Evolutionary conservation across 2,888 invertebrate genomes (phyloP).

Genomic region (Camponotus fellah): DNA sequence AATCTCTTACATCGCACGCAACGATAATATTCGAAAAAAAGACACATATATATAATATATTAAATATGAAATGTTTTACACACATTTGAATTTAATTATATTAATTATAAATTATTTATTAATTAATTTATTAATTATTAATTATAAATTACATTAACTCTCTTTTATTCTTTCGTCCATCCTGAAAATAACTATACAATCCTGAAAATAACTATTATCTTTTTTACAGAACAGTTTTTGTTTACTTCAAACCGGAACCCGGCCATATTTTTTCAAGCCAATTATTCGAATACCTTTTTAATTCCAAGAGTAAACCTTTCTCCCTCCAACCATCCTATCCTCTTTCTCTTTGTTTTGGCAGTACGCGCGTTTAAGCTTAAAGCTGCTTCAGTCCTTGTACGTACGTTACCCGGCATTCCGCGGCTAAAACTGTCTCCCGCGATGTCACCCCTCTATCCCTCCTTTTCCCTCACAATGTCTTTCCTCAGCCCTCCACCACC

Average conservation of each 20-base stretch:
- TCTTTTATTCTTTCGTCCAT: not conserved
- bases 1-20: not conserved
- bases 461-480: constrained; percentile 42
- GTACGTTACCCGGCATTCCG: constrained; percentile 79
- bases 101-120: too few species aligned
- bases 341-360: constrained; percentile 63
- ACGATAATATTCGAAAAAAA: too few species aligned
- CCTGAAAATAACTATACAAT: constrained; percentile 11
- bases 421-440: constrained; percentile 81
- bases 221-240: not conserved
- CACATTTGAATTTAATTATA: not conserved
- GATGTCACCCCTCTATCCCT: constrained; percentile 60
- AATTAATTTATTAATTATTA: not conserved
- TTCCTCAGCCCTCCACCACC: constrained; percentile 54
- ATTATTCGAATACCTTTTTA: constrained; percentile 48
- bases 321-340: not conserved
- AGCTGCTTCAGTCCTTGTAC: constrained; percentile 72
- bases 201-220: constrained; percentile 9
- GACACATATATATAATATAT: not conserved
- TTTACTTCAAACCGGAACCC: constrained; percentile 15
- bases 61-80: not conserved
- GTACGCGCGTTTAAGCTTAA: constrained; percentile 56
- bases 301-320: constrained; percentile 22
- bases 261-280: constrained; percentile 10
- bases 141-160: not conserved